Evolutionary conservation across 2,113 vertebrate genomes (phyloP).

Genomic region (Elephantulus edwardii): DNA sequence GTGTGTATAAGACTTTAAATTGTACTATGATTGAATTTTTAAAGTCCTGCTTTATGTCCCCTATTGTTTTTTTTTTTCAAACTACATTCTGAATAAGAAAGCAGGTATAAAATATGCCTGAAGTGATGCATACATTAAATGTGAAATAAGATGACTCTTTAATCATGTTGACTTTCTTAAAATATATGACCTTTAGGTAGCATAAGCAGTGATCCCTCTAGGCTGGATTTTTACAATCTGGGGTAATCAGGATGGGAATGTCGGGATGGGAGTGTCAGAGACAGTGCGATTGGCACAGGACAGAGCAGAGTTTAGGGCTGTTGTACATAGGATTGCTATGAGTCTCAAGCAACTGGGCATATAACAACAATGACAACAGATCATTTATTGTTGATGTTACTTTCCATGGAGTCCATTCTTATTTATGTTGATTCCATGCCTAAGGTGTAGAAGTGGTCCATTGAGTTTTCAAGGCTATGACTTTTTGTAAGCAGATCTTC

Average conservation of each 20-base stretch:
- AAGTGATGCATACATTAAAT: background rate
- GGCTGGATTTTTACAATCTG: background rate
- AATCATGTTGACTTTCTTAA: background rate
- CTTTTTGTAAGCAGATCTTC: background rate
- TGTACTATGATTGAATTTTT: background rate
- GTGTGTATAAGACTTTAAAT: background rate
- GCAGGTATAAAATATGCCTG: background rate
- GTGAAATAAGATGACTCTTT: background rate
- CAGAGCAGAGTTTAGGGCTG: too few relatives aligned
- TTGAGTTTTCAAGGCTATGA: background rate
- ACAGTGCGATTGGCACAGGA: too few relatives aligned
- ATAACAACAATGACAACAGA: too few relatives aligned
- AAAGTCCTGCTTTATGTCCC: background rate
- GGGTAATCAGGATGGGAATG: too few relatives aligned
- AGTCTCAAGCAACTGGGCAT: too few relatives aligned
- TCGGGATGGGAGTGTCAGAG: too few relatives aligned
- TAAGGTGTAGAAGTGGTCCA: background rate
- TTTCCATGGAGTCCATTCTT: background rate
- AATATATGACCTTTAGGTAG: background rate
- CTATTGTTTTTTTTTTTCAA: conserved; percentile 19
- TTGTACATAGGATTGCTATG: too few relatives aligned
- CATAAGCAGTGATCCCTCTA: background rate
- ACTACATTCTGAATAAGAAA: background rate
- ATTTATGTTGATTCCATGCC: background rate
- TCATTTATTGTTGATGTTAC: background rate